Evolutionary conservation across 2,113 vertebrate genomes (phyloP), one percentile per base, ranked within the genome.

Genomic region (Mandrillus leucophaeus): DNA sequence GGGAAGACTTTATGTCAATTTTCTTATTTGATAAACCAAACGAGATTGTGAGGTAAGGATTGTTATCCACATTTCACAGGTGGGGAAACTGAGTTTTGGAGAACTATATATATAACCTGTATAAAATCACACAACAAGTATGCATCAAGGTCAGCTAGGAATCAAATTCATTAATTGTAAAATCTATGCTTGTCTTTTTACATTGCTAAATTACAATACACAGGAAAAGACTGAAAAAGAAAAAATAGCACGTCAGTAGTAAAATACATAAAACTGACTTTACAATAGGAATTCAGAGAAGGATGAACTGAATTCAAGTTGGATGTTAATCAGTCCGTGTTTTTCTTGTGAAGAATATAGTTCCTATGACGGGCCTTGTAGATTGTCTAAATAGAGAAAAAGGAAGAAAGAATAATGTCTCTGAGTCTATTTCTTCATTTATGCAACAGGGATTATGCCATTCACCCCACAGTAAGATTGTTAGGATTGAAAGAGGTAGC

Each of bases 251-350:
- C 9, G 57, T 76, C 20, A 96, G 8, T 66, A 38, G 6, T 66
- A 75, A 88, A 93, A 82, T 66, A 64, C 23, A 48, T 66, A 96
- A 5, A 66, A 83, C 23, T 83, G 64, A 81, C 20, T 73, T 50
- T 93, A 23, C 40, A 59, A 72, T 50, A 89, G 5, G 27, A 93
- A 83, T 88, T 93, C 72, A 96, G 30, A 68, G 20, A 96, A 88
- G 30, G n/a, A 8, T 84, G 16, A 84, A 50, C 1, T 59, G 70
- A 89, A 70, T 85, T 85, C 43, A 85, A 80, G 6, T 66, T 84
- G 18, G n/a, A 72, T 72, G 16, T 90, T 70, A 85, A 90, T 73
- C 27, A 93, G 35, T n/a, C 27, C 27, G 14, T 78, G 7, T 72
- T 88, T 87, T 84, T 17, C 43, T 68, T 25, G 38, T 23, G 12